phyloP scores from a whole-genome alignment of 2,113 vertebrate species.

The Proterorhinus semilunaris region DNA sequence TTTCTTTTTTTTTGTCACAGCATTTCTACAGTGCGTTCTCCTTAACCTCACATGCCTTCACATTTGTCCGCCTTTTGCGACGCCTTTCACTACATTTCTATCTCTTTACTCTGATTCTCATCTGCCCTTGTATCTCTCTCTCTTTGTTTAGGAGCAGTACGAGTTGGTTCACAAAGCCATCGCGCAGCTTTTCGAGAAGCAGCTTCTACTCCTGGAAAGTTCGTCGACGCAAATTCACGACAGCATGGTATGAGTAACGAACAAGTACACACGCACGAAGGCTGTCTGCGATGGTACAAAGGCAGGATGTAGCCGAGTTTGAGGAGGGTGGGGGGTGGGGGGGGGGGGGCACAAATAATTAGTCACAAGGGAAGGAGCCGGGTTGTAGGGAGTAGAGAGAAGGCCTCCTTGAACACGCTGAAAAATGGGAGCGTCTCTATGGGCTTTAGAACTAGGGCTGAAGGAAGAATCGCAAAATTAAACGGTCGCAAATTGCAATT shows the following conservation, averaged over 20 bases:
- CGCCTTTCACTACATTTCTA: not conserved
- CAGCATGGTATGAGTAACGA: constrained; percentile 80
- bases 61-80: not conserved
- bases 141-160: constrained; percentile 87
- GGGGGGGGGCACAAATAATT: constrained; percentile 59
- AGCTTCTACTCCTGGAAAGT: constrained; percentile 86
- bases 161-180: constrained; percentile 96
- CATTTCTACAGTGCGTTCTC: constrained; percentile 10
- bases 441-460: too few species aligned
- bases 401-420: constrained; percentile 1
- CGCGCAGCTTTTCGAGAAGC: constrained; percentile 94
- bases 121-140: not conserved
- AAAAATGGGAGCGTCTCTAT: too few species aligned
- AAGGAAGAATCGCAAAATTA: too few species aligned
- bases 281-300: constrained; percentile 48
- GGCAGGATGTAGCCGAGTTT: constrained; percentile 59
- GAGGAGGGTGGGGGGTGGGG: constrained; percentile 16
- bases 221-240: constrained; percentile 84
- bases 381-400: constrained; percentile 2
- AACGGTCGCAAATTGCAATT: too few species aligned
- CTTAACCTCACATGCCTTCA: not conserved
- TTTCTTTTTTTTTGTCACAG: constrained; percentile 10
- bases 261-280: constrained; percentile 14
- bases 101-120: constrained; percentile 2
- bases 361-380: constrained; percentile 58